Evolutionary conservation across 2,888 invertebrate species (phyloP).

Genomic region (Cosmia pyralina): DNA sequence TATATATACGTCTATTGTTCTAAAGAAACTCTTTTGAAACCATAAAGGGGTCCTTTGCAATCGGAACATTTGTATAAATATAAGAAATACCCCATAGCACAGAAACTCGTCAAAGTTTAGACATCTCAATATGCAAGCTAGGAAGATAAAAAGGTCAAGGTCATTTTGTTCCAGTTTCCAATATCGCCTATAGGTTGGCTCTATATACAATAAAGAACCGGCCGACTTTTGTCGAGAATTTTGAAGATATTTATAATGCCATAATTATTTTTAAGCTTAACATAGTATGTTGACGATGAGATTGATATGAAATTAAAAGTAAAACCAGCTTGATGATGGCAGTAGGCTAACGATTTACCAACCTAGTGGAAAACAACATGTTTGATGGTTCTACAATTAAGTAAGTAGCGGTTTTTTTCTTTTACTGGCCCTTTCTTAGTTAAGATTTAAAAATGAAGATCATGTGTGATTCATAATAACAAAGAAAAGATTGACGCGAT

Average conservation of each 20-base stretch:
- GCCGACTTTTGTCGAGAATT: neutral
- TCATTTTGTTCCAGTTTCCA: conserved; percentile 6
- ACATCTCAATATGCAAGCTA: neutral
- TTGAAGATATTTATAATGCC: neutral
- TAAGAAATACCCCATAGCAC: neutral
- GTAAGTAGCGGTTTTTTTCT: neutral
- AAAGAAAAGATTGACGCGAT: neutral
- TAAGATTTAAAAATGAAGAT: conserved; percentile 9
- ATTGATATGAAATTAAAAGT: neutral
- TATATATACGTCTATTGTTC: neutral
- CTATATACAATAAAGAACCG: neutral
- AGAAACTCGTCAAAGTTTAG: neutral
- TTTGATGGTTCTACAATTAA: neutral
- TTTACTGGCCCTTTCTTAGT: neutral
- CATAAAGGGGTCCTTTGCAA: neutral
- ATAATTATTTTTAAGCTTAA: conserved; percentile 39
- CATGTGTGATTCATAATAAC: conserved; percentile 2
- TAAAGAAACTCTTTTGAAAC: neutral
- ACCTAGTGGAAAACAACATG: neutral
- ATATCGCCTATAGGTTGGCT: neutral
- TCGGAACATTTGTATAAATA: neutral
- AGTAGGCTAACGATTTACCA: conserved; percentile 13
- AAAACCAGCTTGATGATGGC: conserved; percentile 6
- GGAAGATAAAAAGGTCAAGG: neutral
- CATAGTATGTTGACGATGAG: neutral